Conservation (phyloP, 2,113 vertebrate genomes). For the Prunella himalayana region DNA sequence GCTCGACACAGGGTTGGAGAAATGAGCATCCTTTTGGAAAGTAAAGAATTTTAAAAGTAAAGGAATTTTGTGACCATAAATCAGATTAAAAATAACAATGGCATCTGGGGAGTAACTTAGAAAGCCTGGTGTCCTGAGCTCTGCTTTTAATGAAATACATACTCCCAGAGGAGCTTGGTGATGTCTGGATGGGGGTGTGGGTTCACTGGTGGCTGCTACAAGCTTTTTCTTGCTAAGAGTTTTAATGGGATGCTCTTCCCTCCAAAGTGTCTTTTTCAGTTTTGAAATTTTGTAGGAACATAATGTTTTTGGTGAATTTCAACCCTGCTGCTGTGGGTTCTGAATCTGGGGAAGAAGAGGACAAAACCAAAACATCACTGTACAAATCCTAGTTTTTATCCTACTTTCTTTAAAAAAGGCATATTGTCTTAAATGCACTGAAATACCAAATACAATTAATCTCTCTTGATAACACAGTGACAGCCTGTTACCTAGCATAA, state of each 20-base stretch:
- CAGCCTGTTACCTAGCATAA: background rate
- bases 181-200: background rate
- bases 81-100: background rate
- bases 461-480: background rate
- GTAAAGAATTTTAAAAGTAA: background rate
- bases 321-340: background rate
- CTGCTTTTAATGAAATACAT: background rate
- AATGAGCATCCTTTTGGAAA: background rate
- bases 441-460: background rate
- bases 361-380: rapidly evolving
- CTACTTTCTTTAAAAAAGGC: background rate
- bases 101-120: background rate
- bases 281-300: background rate
- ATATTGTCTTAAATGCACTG: background rate
- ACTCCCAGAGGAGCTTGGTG: background rate
- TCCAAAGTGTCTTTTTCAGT: background rate
- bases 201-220: background rate
- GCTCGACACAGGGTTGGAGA: background rate
- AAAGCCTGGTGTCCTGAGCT: background rate
- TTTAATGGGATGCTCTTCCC: background rate
- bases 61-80: background rate
- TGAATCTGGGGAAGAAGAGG: background rate
- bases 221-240: background rate
- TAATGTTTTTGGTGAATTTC: background rate
- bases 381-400: background rate